These are phyloP conservation scores for Sinopyrophorus schimmeli DNA, from an alignment of 2,888 invertebrate genomes.

Conservation along the genomic window DNA sequence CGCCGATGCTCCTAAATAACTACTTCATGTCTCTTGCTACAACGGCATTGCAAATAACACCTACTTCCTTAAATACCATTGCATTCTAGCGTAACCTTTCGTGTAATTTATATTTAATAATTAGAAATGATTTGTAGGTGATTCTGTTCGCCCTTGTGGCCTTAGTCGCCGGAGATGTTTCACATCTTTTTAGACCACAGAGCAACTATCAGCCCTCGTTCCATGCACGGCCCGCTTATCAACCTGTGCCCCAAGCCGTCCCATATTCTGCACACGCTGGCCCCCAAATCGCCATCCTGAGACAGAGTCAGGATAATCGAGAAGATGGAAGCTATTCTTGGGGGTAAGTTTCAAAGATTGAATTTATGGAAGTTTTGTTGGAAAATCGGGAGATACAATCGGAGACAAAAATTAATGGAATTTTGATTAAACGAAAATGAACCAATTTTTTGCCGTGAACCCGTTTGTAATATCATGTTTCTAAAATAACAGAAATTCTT, in stretches of 20 bases:
- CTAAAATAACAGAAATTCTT: no score
- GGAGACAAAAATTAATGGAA: no score
- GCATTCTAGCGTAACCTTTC: slow-evolving; percentile 7
- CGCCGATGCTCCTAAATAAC: no score
- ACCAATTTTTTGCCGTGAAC: no score
- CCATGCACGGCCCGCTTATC: background rate
- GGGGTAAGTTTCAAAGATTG: slow-evolving; percentile 51
- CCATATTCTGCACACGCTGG: slow-evolving; percentile 38
- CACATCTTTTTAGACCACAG: slow-evolving; percentile 4
- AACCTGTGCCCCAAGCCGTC: background rate
- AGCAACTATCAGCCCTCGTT: background rate
- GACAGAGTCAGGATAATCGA: slow-evolving; percentile 53
- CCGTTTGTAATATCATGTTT: no score
- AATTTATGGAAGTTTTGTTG: no score
- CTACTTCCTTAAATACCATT: slow-evolving; percentile 7
- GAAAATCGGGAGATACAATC: no score
- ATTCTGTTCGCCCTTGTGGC: slow-evolving; percentile 3
- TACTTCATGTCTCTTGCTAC: background rate
- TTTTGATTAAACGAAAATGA: no score
- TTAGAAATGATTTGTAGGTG: background rate
- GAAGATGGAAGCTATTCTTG: slow-evolving; percentile 60
- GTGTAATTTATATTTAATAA: background rate
- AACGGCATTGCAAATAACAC: background rate
- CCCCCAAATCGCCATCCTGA: slow-evolving; percentile 50
- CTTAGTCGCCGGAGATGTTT: slow-evolving; percentile 2